Base-by-base conservation (phyloP, 2,888 invertebrate genomes). In the Incurvaria masculella region DNA sequence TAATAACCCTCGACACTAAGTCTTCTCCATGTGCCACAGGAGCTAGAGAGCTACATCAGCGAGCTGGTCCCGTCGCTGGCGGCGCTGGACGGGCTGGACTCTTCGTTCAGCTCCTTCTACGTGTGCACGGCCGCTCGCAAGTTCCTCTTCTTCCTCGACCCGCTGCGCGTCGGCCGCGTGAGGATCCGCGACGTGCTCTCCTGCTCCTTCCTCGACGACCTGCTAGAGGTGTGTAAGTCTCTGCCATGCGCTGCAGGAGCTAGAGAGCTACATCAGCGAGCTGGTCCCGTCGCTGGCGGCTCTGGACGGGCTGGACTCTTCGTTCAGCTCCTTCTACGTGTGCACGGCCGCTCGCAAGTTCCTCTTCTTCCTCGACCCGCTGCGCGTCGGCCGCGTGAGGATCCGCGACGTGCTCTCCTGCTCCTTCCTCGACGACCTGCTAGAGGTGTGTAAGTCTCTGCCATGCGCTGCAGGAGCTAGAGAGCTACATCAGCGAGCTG, bases 301-400 rank as follows among this genome's bases (percentile, higher is more conserved):
- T 47, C 72, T 97, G 3, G 91, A 94, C 64, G 92, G 94, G 0
- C 70, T 97, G 46, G 94, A 96, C 68, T 89, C 91, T 27, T 94
- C 95, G 0, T 97, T 97, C 72, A 93, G 94, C 60, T 92, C 91
- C 11, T 97, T 97, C 78, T 98, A 97, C 66, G 90, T 96, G 18
- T 97, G 97, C 65, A 96, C 97, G 1, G 97, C 95, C 2, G 95
- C 95, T 0, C 82, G 97, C 57, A 96, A 97, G 66, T 97, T 98
- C 74, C 84, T 97, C 59, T 98, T 98, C 76, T 97, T 97, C 65
- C 78, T 98, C 14, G 97, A 97, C 66, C 93, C 94, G 0, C 69
- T 94, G 53, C 79, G 92, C 52, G 91, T 93, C 0, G 94, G 95
- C 0, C 82, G 91, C 54, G 91, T 97, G 44, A 82, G 92, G 58